Evolutionary conservation across 2,888 invertebrate genomes (phyloP).

Genomic region (Drosophila sordidula): DNA sequence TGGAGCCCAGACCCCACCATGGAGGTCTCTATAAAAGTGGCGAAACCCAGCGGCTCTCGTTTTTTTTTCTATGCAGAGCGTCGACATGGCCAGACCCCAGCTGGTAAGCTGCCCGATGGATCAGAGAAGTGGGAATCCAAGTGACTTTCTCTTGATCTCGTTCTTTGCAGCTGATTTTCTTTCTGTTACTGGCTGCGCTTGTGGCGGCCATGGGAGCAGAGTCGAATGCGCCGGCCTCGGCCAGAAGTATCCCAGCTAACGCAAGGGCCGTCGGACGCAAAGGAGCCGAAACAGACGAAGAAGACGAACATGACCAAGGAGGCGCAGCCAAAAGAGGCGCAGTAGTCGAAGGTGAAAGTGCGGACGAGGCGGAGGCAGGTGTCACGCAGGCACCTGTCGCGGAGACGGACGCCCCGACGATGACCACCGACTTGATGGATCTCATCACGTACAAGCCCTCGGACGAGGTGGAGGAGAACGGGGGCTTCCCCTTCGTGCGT

Average conservation of each 20-base stretch:
- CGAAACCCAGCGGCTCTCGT: conserved; percentile 17
- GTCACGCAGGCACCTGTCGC: no score
- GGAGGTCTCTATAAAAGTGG: conserved; percentile 48
- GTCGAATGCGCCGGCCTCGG: not conserved
- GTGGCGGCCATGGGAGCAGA: not conserved
- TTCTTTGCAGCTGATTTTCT: conserved; percentile 18
- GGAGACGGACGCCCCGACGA: no score
- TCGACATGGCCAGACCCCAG: conserved; percentile 24
- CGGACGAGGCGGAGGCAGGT: no score
- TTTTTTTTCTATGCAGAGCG: conserved; percentile 5
- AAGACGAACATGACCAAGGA: no score
- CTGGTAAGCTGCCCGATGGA: conserved; percentile 19
- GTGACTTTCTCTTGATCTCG: not conserved
- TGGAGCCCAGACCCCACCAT: conserved; percentile 1
- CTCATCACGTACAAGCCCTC: conserved; percentile 20
- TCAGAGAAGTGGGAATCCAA: not conserved
- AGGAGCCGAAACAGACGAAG: no score
- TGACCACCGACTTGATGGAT: conserved; percentile 12
- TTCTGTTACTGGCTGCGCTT: conserved; percentile 13
- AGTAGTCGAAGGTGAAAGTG: no score
- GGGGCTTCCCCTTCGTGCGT: conserved; percentile 18
- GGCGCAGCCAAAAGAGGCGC: no score
- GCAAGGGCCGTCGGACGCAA: no score
- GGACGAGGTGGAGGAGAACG: conserved; percentile 23
- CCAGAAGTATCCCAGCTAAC: no score